Conservation (phyloP, 1,140 invertebrate genomes). For the Drosophila yakuba region DNA sequence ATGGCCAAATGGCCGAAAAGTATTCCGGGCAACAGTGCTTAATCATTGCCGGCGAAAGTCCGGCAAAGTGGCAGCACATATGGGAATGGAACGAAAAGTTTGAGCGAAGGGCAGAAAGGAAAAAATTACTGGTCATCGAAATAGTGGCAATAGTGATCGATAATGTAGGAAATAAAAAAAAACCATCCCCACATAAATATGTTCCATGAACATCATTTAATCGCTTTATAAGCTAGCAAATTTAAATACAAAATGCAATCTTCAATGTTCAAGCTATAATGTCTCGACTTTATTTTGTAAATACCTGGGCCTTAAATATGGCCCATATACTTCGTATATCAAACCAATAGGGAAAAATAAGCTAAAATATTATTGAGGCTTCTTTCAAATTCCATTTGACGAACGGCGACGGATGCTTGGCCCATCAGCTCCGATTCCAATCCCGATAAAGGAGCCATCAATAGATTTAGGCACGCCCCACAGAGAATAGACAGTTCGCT, state of each 20-base stretch:
- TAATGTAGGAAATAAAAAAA: not conserved
- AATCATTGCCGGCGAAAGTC: slow-evolving; percentile 7
- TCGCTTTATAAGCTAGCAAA: too few species aligned
- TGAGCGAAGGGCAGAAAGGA: too few species aligned
- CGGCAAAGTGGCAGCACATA: not conserved
- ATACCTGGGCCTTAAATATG: not conserved
- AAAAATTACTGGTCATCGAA: not conserved
- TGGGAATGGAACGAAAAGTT: not conserved
- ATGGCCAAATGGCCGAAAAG: slow-evolving; percentile 14
- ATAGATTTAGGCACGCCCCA: slow-evolving; percentile 31
- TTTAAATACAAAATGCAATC: too few species aligned
- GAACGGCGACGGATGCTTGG: not conserved
- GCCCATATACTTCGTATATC: not conserved
- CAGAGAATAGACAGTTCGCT: slow-evolving; percentile 15
- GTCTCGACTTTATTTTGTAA: not conserved
- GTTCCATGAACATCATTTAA: too few species aligned
- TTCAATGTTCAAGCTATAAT: too few species aligned
- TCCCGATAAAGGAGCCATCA: slow-evolving; percentile 18
- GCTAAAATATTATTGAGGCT: slow-evolving; percentile 24
- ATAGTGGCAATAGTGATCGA: not conserved
- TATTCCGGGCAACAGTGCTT: slow-evolving; percentile 12
- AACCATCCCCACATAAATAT: too few species aligned
- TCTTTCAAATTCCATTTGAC: not conserved
- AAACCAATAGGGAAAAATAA: slow-evolving; percentile 25
- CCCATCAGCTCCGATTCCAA: slow-evolving; percentile 7